These are phyloP conservation scores for Drosophila serrata DNA, from an alignment of 1,140 invertebrate species.

Conservation along the genomic window DNA sequence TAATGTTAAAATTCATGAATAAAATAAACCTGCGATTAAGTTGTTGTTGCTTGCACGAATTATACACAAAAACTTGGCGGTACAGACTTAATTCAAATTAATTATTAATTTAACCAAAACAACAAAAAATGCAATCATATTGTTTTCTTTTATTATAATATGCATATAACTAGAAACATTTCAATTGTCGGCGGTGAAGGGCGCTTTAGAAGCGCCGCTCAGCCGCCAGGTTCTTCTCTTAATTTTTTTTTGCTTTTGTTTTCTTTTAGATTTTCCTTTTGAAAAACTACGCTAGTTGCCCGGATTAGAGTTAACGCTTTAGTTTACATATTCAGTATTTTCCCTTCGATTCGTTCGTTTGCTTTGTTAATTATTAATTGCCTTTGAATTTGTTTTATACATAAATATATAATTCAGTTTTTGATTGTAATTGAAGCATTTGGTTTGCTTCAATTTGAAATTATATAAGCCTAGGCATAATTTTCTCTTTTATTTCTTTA, in stretches of 20 bases:
- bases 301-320: slow-evolving; percentile 52
- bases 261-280: slow-evolving; percentile 36
- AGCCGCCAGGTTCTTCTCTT: slow-evolving; percentile 25
- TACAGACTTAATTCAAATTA: slow-evolving; percentile 50
- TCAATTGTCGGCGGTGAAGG: slow-evolving; percentile 34
- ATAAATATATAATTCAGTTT: slow-evolving; percentile 71
- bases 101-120: slow-evolving; percentile 52
- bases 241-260: slow-evolving; percentile 10
- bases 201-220: slow-evolving; percentile 65
- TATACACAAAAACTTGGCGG: slow-evolving; percentile 70
- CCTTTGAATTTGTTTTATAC: slow-evolving; percentile 65
- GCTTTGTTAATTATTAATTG: slow-evolving; percentile 54
- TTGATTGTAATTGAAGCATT: slow-evolving; percentile 74
- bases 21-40: slow-evolving; percentile 47
- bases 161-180: slow-evolving; percentile 72
- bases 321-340: slow-evolving; percentile 66
- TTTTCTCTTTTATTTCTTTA: slow-evolving; percentile 21
- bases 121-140: slow-evolving; percentile 65
- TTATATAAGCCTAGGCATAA: slow-evolving; percentile 76
- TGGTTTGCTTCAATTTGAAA: slow-evolving; percentile 65
- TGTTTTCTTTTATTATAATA: slow-evolving; percentile 57
- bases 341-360: slow-evolving; percentile 49
- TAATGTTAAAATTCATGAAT: slow-evolving; percentile 23
- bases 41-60: slow-evolving; percentile 65
- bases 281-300: slow-evolving; percentile 63